These are phyloP conservation scores for Aplodontia rufa DNA, from an alignment of 2,113 vertebrate genomes.

Conservation along the genomic window DNA sequence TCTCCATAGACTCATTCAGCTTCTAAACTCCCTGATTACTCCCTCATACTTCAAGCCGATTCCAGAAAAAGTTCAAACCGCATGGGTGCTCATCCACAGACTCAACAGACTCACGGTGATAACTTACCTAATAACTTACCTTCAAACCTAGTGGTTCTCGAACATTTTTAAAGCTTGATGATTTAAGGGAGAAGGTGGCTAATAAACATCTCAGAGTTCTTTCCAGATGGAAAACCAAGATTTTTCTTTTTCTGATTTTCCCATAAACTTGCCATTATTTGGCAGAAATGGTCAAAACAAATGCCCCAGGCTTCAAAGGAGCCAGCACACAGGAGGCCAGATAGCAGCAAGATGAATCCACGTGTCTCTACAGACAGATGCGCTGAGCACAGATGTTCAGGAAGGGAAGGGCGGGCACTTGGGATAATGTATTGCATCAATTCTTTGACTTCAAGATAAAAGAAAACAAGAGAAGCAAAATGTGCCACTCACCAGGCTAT, in stretches of 20 bases:
- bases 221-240: slow-evolving; percentile 66
- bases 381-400: slow-evolving; percentile 57
- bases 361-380: slow-evolving; percentile 70
- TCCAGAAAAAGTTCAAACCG: slow-evolving; percentile 69
- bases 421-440: slow-evolving; percentile 66
- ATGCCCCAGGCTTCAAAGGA: slow-evolving; percentile 76
- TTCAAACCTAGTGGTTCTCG: slow-evolving; percentile 45
- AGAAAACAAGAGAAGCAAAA: slow-evolving; percentile 71
- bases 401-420: slow-evolving; percentile 59
- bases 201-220: slow-evolving; percentile 61
- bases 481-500: slow-evolving; percentile 55
- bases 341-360: slow-evolving; percentile 72
- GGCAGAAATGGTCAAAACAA: slow-evolving; percentile 73
- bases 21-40: slow-evolving; percentile 63
- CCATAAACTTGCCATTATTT: slow-evolving; percentile 71
- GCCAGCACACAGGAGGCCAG: slow-evolving; percentile 54
- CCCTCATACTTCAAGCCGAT: slow-evolving; percentile 57
- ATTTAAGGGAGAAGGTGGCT: slow-evolving; percentile 32
- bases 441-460: slow-evolving; percentile 79
- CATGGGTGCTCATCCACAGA: slow-evolving; percentile 56
- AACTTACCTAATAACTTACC: slow-evolving; percentile 35
- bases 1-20: slow-evolving; percentile 72
- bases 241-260: slow-evolving; percentile 62
- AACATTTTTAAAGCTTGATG: slow-evolving; percentile 62
- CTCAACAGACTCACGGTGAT: slow-evolving; percentile 60